Evolutionary conservation across 2,888 invertebrate genomes (phyloP).

Genomic region (Pristionchus exspectatus): DNA sequence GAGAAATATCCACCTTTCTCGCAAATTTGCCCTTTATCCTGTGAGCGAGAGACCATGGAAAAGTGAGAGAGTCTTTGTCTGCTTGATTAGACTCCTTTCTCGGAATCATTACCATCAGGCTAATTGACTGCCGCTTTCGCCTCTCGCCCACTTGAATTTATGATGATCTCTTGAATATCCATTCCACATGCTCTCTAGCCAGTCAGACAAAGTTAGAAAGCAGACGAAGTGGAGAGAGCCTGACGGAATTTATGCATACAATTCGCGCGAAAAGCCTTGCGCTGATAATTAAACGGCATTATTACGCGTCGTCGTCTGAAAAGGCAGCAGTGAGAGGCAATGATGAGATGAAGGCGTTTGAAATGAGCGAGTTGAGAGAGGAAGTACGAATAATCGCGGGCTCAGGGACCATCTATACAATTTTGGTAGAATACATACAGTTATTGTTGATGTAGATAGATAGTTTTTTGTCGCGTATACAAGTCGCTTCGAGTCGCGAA

Average conservation of each 20-base stretch:
- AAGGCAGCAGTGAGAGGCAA: background rate
- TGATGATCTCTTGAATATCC: background rate
- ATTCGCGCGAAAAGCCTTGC: background rate
- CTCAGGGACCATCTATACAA: background rate
- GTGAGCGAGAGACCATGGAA: background rate
- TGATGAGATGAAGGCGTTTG: background rate
- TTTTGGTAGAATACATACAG: no score
- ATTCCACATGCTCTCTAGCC: no score
- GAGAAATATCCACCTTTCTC: background rate
- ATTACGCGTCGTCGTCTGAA: background rate
- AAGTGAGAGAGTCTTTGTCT: background rate
- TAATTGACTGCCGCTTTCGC: background rate
- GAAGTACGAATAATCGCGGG: background rate
- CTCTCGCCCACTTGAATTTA: constrained; percentile 38
- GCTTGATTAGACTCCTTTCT: background rate
- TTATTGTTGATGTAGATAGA: no score
- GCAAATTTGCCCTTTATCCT: background rate
- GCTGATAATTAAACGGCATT: constrained; percentile 29
- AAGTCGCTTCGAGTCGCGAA: no score
- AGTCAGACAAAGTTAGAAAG: background rate
- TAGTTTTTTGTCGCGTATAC: no score
- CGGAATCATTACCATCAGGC: background rate
- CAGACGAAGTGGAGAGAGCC: background rate
- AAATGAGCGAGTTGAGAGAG: background rate
- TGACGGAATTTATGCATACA: constrained; percentile 1